A percentile compares a stretch with the other conserved stretches of the same genome.
Evolutionary conservation across 1,140 invertebrate genomes (phyloP).

Genomic region (Sarcophaga bullata): DNA sequence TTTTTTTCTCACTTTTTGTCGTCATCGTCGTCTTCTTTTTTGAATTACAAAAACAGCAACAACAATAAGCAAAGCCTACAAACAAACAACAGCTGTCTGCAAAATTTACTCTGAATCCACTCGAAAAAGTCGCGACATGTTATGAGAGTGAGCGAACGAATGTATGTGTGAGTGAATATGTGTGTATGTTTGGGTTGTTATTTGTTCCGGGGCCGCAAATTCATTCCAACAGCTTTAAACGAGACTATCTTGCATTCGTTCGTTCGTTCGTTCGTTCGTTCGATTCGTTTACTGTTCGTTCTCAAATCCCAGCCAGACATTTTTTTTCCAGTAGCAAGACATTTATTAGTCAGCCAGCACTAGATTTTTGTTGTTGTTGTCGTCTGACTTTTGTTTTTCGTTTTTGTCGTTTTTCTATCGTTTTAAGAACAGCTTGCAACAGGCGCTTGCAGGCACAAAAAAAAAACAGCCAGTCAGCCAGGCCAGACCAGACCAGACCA

Average conservation of each 20-base stretch:
- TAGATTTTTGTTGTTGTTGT: background rate
- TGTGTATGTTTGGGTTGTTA: background rate
- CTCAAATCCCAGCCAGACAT: background rate
- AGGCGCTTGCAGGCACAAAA: constrained; percentile 10
- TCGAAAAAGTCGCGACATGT: background rate
- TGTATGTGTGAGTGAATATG: no score
- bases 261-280: no score
- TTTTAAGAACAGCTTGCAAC: constrained; percentile 21
- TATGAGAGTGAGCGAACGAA: background rate
- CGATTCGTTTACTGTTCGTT: background rate
- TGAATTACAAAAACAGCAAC: background rate
- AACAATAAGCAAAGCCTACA: background rate
- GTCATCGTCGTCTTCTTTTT: no score
- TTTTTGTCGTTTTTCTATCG: background rate
- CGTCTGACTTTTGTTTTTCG: background rate
- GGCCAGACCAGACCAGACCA: no score
- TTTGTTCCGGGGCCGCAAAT: constrained; percentile 16
- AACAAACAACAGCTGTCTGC: constrained; percentile 21
- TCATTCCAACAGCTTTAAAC: constrained; percentile 5
- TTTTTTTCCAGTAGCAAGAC: background rate
- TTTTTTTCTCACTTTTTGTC: no score
- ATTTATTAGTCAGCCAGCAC: constrained; percentile 1
- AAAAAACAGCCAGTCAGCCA: no score
- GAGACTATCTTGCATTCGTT: background rate
- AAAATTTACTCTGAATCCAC: background rate